Evolutionary conservation across 1,140 invertebrate species (phyloP).

Genomic region (Carposina sasakii): DNA sequence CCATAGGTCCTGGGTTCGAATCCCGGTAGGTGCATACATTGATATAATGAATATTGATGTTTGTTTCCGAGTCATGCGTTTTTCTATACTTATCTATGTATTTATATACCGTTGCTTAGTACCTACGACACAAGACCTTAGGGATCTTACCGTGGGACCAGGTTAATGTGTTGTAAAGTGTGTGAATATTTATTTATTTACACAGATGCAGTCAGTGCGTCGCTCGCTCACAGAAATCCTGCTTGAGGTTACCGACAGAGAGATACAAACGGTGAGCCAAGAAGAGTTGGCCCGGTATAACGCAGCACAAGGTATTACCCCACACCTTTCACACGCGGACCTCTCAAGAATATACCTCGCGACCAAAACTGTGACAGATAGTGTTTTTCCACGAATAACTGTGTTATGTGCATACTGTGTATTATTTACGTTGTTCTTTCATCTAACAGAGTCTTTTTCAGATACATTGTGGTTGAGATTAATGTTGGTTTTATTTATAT

Average conservation of each 20-base stretch:
- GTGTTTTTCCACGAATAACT: slow-evolving; percentile 31
- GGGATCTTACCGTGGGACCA: too few species aligned
- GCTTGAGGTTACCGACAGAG: slow-evolving; percentile 92
- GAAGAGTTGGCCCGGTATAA: slow-evolving; percentile 75
- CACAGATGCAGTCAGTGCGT: slow-evolving; percentile 90
- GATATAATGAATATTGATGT: too few species aligned
- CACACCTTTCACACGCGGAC: background rate
- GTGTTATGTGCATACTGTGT: slow-evolving; percentile 33
- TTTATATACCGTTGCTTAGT: too few species aligned
- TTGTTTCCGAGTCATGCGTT: too few species aligned
- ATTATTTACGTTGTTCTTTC: slow-evolving; percentile 38
- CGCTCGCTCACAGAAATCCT: slow-evolving; percentile 92
- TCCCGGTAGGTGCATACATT: too few species aligned
- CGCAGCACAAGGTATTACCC: slow-evolving; percentile 69
- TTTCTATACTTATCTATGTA: too few species aligned
- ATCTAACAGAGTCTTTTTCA: slow-evolving; percentile 69
- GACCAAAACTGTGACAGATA: slow-evolving; percentile 31
- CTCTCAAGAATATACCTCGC: background rate
- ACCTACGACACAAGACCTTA: too few species aligned
- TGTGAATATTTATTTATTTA: too few species aligned
- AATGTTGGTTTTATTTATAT: slow-evolving; percentile 74
- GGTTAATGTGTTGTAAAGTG: too few species aligned
- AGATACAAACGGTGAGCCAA: slow-evolving; percentile 86
- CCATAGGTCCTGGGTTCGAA: too few species aligned
- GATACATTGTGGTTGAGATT: slow-evolving; percentile 66